These are phyloP conservation scores for Axinella damicornis DNA, from an alignment of 37 sponge, comb jelly and placozoan species.

Conservation along the genomic window DNA sequence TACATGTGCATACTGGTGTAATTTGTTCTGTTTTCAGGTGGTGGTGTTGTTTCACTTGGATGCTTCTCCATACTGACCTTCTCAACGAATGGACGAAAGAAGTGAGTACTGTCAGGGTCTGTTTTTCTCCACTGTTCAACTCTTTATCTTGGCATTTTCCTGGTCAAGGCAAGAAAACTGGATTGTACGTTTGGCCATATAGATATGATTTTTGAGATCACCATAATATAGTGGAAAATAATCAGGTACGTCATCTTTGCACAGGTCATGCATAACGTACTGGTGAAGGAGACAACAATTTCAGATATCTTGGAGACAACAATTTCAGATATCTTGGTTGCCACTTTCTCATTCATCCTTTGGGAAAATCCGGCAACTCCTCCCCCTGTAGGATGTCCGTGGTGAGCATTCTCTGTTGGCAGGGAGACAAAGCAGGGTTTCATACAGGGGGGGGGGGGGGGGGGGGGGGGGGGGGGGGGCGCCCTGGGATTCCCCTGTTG, in stretches of 20 bases:
- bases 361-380: constrained; percentile 30
- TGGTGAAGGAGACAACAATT: background rate
- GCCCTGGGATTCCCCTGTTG: no score
- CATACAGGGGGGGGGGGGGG: constrained; percentile 7
- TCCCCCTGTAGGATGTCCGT: constrained; percentile 17
- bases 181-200: background rate
- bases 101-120: background rate
- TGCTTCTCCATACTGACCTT: background rate
- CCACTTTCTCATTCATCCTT: constrained; percentile 15
- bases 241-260: background rate
- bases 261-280: background rate
- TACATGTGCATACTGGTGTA: no score
- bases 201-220: constrained; percentile 41
- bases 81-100: constrained; percentile 15
- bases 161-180: constrained; percentile 14
- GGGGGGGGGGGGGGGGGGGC: no score
- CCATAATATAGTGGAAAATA: constrained; percentile 22
- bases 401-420: constrained; percentile 43
- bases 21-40: background rate
- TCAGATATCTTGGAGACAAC: background rate
- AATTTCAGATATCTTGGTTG: constrained; percentile 16
- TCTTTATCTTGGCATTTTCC: constrained; percentile 25
- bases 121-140: constrained; percentile 32
- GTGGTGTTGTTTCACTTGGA: no score
- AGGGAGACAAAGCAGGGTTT: constrained; percentile 9